Evolutionary conservation across 2,113 vertebrate species (phyloP), one percentile per base, ranked within the genome.

Genomic region (Bos taurus): DNA sequence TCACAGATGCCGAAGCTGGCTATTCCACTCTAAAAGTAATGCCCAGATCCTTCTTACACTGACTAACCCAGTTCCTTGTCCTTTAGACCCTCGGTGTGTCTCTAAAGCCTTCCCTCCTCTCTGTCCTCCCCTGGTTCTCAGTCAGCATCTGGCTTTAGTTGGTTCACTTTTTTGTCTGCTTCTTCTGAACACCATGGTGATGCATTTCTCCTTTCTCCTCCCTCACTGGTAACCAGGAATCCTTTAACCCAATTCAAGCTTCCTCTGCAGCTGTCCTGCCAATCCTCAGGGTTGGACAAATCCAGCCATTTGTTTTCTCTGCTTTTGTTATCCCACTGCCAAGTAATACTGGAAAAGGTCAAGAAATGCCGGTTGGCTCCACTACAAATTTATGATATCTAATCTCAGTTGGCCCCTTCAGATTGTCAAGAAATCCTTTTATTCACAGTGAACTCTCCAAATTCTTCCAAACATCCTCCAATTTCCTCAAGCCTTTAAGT

Each of bases 231-330:
- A 85, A 64, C n/a, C 40, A 21, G 13, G 46, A 56, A 59, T 36
- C 21, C 36, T 36, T 64, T 43, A 23, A 57, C 36, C 33, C 52
- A 56, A 80, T 77, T 96, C 30, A n/a, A 8, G 40, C 50, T 80
- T 88, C 71, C 74, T 85, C 8, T 16, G 43, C 94, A 96, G 94
- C 92, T 95, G 83, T 82, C 30, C 59, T 86, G 87, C 56, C 96
- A 85, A 28, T 91, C 52, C 62, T 21, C 6, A 7, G 2, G 4
- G 15, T 46, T 36, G 23, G 87, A 67, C 50, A 84, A 33, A 83
- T 52, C 89, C 30, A 90, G 64, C 67, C 67, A 50, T 17, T 21
- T 83, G 56, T 96, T 67, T 86, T 30, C 64, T 74, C 54, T 91
- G 33, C 19, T 64, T 54, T 77, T 84, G 19, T 33, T 48, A 85